Conservation (phyloP, 2,113 vertebrate species). For the Xiphophorus maculatus region DNA sequence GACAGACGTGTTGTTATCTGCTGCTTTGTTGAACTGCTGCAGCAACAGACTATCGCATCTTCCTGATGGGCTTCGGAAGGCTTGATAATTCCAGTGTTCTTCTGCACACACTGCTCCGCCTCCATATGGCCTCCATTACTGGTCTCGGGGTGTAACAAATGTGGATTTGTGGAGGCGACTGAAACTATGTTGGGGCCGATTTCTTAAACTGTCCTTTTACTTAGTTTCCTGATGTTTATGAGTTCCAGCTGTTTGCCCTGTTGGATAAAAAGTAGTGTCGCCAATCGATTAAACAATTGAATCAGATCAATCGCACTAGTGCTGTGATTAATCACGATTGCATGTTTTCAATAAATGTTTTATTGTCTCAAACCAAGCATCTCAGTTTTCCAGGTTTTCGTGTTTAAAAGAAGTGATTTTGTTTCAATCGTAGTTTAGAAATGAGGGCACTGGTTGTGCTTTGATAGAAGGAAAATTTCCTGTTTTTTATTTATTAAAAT, state of each 20-base stretch:
- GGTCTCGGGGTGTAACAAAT: constrained; percentile 2
- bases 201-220: neutral
- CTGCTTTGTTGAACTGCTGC: constrained; percentile 55
- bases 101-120: constrained; percentile 18
- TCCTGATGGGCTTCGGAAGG: constrained; percentile 54
- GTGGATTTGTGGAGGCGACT: constrained; percentile 1
- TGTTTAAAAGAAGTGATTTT: too few relatives aligned
- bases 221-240: neutral
- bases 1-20: constrained; percentile 79
- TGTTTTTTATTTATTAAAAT: too few relatives aligned
- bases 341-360: too few relatives aligned
- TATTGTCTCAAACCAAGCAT: too few relatives aligned
- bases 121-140: constrained; percentile 42
- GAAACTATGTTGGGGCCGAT: constrained; percentile 28
- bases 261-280: neutral
- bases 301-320: too few relatives aligned
- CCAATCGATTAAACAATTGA: too few relatives aligned
- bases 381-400: too few relatives aligned
- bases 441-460: too few relatives aligned
- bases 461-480: too few relatives aligned
- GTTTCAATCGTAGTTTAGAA: too few relatives aligned
- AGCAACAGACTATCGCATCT: constrained; percentile 65
- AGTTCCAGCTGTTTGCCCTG: constrained; percentile 1
- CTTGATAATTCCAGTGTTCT: constrained; percentile 55
- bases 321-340: too few relatives aligned